Evolutionary conservation across 2,113 vertebrate genomes (phyloP), one percentile per base, ranked within the genome.

Genomic region (Pungitius pungitius): DNA sequence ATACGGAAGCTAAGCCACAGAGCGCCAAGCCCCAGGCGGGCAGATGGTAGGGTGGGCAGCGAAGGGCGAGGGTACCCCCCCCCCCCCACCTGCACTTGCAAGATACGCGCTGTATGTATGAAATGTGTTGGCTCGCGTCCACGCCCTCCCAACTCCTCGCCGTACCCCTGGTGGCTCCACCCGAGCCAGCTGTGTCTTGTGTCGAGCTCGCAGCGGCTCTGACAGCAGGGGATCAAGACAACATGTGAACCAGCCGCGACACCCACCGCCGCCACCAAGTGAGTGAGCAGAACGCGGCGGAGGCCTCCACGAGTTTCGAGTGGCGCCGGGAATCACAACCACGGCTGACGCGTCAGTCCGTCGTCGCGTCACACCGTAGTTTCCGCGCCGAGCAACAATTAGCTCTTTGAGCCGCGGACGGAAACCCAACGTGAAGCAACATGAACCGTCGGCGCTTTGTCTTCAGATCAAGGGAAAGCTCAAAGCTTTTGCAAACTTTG

Each of bases 81-180:
- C 51, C 88, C 89, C 77, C 86, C 90, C 90, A 89, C 84, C 74
- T 80, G 62, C 74, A 78, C 85, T 90, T 83, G 82, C 82, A 90
- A 85, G 91, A 91, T 90, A 91, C 88, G 87, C 69, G 81, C 87
- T 7, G 5, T 73, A 88, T 87, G 90, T 90, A 88, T 87, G 86
- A 93, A 92, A 93, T 88, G 87, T 64, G 82, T 89, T 94, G 93
- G 93, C 93, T 86, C 70, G 45, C 69, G 83, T 93, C 93, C 93
- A 93, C 69, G 92, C 92, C 92, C 91, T 93, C 93, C n/a, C 92
- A 93, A 85, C 90, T 90, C 89, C 85, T 81, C 30, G 30, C 30
- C 30, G 2, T 78, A 70, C 84, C 86, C 87, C 84, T 49, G 45
- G 67, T 61, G 55, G 80, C 89, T 90, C 90, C 89, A 88, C 91